Base-by-base conservation (phyloP, 2,113 vertebrate genomes). In the Oncorhynchus clarkii region DNA sequence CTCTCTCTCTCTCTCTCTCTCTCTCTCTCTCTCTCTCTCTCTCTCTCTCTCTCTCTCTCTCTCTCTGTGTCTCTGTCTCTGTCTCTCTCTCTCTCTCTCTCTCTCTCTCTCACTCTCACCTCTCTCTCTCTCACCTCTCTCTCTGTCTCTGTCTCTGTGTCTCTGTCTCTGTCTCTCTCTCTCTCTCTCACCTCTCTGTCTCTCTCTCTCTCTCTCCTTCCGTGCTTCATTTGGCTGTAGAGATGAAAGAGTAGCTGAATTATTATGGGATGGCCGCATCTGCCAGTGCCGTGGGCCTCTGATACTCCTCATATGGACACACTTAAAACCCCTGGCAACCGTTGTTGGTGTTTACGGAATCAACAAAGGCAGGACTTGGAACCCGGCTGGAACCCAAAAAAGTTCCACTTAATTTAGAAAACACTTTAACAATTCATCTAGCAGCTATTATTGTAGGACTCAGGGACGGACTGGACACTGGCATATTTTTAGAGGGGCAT, bases 301-400 rank as follows among this genome's bases (percentile, higher is more conserved):
- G 65, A 51, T 27, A 78, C 71, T 73, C 80, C 83, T 86, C 87
- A 88, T 90, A 90, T 88, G 82, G 87, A 83, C 85, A 83, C 84
- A 83, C 86, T 89, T 88, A 86, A 89, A 90, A 87, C 81, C 85
- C 86, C 78, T 86, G 87, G 88, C 90, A 91, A 84, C 88, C 83
- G 26, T 13, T 87, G 86, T 78, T 87, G 84, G 76, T 89, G 89
- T 91, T 91, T 90, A 88, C 88, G 79, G 29, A 81, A 79, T 89
- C 88, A 90, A 85, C 88, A 87, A 90, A 89, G 78, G 78, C 75
- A 69, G 60, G 69, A 84, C 71, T 82, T 69, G 64, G 51, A 67
- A 68, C 67, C 34, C 82, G 71, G 78, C 76, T 76, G 62, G 80
- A 77, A 51, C 72, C 68, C 70, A 80, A 85, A 81, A 80, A 67